phyloP scores from a whole-genome alignment of 2,797 vertebrate species.

The Dipus sagitta region DNA sequence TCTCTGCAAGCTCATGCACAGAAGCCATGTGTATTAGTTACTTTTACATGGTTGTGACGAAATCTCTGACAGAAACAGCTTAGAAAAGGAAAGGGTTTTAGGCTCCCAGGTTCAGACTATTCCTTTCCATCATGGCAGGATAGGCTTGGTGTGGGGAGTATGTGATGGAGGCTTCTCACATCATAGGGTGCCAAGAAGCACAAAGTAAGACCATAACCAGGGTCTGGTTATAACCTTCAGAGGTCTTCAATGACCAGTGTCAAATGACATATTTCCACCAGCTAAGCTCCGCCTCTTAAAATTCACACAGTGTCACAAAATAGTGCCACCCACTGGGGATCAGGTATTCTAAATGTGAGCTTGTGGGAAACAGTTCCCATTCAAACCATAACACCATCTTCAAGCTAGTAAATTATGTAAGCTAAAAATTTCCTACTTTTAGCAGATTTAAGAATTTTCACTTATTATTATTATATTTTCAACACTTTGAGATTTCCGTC shows the following conservation, averaged over 20 bases:
- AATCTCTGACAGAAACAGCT: not conserved
- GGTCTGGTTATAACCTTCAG: not conserved
- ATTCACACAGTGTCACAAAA: not conserved
- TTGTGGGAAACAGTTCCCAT: not conserved
- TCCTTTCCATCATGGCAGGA: not conserved
- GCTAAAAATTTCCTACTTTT: not conserved
- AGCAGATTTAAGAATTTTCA: slow-evolving; percentile 8
- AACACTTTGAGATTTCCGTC: slow-evolving; percentile 4
- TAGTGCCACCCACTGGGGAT: not conserved
- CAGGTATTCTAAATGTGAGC: no score
- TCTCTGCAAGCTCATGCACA: not conserved
- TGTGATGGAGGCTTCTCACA: not conserved
- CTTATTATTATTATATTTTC: not conserved
- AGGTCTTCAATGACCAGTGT: not conserved
- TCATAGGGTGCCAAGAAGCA: not conserved
- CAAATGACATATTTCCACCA: not conserved
- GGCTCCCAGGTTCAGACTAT: not conserved
- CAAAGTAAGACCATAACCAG: not conserved
- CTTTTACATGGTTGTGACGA: not conserved
- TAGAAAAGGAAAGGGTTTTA: not conserved
- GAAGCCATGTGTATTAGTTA: not conserved
- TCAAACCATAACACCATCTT: not conserved
- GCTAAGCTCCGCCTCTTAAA: not conserved
- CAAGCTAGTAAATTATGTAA: not conserved
- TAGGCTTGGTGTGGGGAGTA: no score